phyloP scores from a whole-genome alignment of 2,888 invertebrate genomes.

The Cataglyphis livida region DNA sequence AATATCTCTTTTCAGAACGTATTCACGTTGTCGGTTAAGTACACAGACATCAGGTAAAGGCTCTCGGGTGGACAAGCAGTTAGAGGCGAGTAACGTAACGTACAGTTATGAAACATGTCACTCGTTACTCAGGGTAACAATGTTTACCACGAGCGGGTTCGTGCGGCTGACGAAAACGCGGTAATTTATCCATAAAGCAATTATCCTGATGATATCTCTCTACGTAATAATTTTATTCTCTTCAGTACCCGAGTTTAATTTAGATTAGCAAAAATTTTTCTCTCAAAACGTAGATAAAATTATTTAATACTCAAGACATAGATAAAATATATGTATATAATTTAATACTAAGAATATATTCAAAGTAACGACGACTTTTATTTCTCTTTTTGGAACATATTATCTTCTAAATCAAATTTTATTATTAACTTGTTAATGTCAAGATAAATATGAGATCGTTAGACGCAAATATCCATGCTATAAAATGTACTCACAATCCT shows the following conservation, averaged over 20 bases:
- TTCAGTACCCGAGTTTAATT: not conserved
- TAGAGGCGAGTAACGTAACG: conserved; percentile 63
- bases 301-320: not conserved
- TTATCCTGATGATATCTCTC: not conserved
- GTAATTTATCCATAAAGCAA: conserved; percentile 15
- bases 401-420: not conserved
- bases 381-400: not conserved
- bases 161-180: conserved; percentile 23
- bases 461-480: no score
- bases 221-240: not conserved
- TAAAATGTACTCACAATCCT: no score
- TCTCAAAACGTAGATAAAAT: not conserved
- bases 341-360: not conserved
- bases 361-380: not conserved
- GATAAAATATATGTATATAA: not conserved
- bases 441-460: no score
- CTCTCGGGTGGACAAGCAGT: conserved; percentile 70
- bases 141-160: conserved; percentile 56
- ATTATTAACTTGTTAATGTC: not conserved
- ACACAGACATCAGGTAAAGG: conserved; percentile 65
- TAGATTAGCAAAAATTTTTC: not conserved
- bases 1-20: conserved; percentile 60
- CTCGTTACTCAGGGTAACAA: conserved; percentile 73
- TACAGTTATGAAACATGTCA: conserved; percentile 72
- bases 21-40: conserved; percentile 60